phyloP scores from a whole-genome alignment of 2,113 vertebrate genomes.

The Balaeniceps rex region DNA sequence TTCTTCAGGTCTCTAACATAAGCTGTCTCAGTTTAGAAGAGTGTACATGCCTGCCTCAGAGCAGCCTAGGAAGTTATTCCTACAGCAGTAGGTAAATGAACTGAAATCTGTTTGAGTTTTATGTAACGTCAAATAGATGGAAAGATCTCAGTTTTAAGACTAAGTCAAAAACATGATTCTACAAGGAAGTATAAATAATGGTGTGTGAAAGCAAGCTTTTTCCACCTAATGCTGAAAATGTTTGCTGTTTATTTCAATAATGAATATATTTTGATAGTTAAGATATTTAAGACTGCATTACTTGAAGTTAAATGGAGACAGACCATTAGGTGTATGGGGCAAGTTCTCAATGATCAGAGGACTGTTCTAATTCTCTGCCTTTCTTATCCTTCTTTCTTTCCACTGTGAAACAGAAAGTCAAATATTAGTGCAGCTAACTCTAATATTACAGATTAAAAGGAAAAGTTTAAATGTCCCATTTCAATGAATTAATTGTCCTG shows the following conservation, averaged over 20 bases:
- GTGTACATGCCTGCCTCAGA: background rate
- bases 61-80: background rate
- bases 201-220: background rate
- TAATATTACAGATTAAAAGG: slow-evolving; percentile 32
- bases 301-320: background rate
- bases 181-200: background rate
- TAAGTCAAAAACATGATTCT: background rate
- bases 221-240: background rate
- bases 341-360: background rate
- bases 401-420: slow-evolving; percentile 38
- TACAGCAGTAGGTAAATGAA: background rate
- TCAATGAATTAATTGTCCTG: slow-evolving; percentile 33
- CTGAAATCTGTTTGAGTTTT: background rate
- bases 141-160: background rate
- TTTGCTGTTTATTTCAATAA: background rate
- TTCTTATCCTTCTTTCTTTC: slow-evolving; percentile 24
- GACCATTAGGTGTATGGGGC: background rate
- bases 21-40: background rate
- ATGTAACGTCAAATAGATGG: background rate
- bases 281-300: background rate
- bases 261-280: background rate
- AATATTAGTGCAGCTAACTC: slow-evolving; percentile 47
- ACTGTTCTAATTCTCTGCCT: background rate
- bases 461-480: slow-evolving; percentile 35
- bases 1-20: background rate